Base-by-base conservation (phyloP, 2,888 invertebrate species). In the Chelonus formosanus region DNA sequence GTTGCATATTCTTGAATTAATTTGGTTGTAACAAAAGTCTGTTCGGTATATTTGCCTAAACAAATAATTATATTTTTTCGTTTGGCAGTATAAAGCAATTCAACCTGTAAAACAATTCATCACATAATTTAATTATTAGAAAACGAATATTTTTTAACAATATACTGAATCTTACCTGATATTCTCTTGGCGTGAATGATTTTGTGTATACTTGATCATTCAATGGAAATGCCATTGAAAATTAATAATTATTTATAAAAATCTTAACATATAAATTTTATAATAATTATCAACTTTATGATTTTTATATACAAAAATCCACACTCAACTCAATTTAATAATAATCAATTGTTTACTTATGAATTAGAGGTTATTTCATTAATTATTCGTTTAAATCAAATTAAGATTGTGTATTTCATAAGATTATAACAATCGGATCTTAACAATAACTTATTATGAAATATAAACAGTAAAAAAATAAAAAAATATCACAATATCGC, bases 11-110 rank as follows among this genome's bases (percentile, higher is more conserved):
- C 95, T 80, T 95, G 94, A 52, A 97, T 87, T 45, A 97, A 85
- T 84, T 97, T 91, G 0, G 95, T 90, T 0, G 94, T 90, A 68
- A 97, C 91, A 82, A 97, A 98, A 6, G 92, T 90, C 83, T 93
- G 93, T 3, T 95, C 92, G 8, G 90, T 86, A 71, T 89, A 89
- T 70, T 92, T 91, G 58, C 91, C 91, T 73, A 94, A 86, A 80
- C 93, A 94, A 60, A 93, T 88, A 72, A 95, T 91, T 4, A 91
- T 91, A 82, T 95, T 93, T 72, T 87, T 86, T 73, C 90, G 88
- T 74, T 88, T 88, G 0, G 93, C 91, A 45, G 91, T 88, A 76
- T 93, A 92, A 74, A 94, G 85, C 63, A 95, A 85, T 85, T 95
- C 94, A 67, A 94, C 87, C 89, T 90, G 71, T 65, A 77, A 67